A percentile compares a stretch with the other conserved stretches of the same genome.
Conservation (phyloP, 2,113 vertebrate genomes). For the Sinocyclocheilus maitianheensis region DNA sequence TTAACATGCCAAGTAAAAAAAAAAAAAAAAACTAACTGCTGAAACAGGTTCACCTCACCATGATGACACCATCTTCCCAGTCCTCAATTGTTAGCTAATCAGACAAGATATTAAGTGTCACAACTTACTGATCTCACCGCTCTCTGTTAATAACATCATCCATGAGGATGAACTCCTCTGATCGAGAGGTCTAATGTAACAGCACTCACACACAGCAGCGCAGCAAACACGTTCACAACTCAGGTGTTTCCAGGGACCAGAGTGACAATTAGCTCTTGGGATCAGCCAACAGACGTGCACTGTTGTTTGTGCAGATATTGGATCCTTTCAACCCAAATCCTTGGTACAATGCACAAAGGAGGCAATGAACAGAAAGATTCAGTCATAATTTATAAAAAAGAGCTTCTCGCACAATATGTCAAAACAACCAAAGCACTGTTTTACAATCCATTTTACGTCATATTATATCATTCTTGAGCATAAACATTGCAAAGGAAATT, state of each 20-base stretch:
- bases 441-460: not conserved
- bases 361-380: not conserved
- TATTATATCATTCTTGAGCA: not conserved
- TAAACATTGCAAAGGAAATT: not conserved
- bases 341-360: not conserved
- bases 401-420: conserved; percentile 26
- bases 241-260: not conserved
- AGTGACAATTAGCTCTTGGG: not conserved
- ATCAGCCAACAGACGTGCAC: not conserved
- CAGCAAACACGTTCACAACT: not conserved
- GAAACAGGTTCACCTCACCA: not conserved
- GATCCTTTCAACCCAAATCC: conserved; percentile 2
- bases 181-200: not conserved
- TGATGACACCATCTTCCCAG: not conserved
- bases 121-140: not conserved
- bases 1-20: not conserved
- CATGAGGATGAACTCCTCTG: not conserved
- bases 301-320: not conserved
- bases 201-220: not conserved
- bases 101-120: not conserved
- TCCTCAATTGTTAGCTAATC: not conserved
- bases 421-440: not conserved
- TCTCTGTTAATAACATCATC: not conserved
- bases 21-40: not conserved
- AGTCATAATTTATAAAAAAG: conserved; percentile 20